These are phyloP conservation scores for Dugesia japonica DNA, from an alignment of 2,888 invertebrate species.

Conservation along the genomic window DNA sequence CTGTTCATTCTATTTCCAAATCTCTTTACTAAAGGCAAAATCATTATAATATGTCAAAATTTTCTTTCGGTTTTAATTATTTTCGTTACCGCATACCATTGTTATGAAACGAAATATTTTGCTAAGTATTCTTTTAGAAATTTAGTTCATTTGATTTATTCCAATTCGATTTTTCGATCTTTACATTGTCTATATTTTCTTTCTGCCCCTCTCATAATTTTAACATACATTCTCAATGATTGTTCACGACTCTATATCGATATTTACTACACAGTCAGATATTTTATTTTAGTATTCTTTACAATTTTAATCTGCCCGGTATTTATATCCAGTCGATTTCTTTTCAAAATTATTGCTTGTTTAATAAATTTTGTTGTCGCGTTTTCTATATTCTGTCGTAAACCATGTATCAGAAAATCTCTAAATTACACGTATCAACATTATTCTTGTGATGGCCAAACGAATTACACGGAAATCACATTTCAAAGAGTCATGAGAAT, in stretches of 20 bases:
- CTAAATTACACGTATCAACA: neutral
- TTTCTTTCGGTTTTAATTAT: neutral
- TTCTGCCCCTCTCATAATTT: neutral
- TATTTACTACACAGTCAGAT: neutral
- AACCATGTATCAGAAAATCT: neutral
- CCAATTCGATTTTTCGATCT: neutral
- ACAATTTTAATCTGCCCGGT: neutral
- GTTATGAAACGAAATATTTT: neutral
- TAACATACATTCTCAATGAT: neutral
- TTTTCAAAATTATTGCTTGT: neutral
- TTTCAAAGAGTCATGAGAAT: neutral
- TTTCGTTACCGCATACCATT: neutral
- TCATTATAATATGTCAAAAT: neutral
- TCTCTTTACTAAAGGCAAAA: neutral
- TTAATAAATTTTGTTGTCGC: neutral
- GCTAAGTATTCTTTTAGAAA: neutral
- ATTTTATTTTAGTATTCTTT: conserved; percentile 9
- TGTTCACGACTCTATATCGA: neutral
- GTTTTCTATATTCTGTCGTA: neutral
- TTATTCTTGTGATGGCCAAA: neutral
- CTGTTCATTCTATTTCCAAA: neutral
- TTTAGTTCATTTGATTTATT: neutral
- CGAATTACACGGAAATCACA: neutral
- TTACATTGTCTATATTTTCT: neutral
- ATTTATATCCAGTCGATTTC: neutral